A percentile compares a stretch with the other conserved stretches of the same genome.
Evolutionary conservation across 2,797 vertebrate species (phyloP).

Genomic region (Tadarida brasiliensis): DNA sequence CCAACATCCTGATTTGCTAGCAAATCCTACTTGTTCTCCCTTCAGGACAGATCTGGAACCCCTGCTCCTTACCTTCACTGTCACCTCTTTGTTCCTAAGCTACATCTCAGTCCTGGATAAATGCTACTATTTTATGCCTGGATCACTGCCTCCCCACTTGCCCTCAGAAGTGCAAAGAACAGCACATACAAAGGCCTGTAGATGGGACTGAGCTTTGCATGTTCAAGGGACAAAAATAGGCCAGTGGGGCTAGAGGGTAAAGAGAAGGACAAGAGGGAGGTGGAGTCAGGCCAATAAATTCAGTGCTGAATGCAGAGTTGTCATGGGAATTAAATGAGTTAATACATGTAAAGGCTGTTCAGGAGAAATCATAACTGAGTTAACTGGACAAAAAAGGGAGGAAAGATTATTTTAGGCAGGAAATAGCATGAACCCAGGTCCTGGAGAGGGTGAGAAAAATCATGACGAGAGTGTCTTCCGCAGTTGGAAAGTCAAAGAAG

Average conservation of each 20-base stretch:
- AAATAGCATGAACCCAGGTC: neutral
- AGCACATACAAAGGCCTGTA: neutral
- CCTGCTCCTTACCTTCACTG: neutral
- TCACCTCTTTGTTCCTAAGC: neutral
- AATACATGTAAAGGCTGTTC: neutral
- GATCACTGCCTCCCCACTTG: neutral
- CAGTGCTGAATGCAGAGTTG: no score
- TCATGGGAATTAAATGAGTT: neutral
- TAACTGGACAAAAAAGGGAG: neutral
- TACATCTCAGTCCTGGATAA: neutral
- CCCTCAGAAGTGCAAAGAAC: neutral
- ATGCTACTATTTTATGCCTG: neutral
- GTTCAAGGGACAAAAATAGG: neutral
- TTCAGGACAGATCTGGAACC: neutral
- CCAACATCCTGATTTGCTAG: neutral
- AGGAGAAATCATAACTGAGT: neutral
- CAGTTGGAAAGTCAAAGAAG: neutral
- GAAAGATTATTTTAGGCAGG: neutral
- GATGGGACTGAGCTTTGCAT: neutral
- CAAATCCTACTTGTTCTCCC: neutral
- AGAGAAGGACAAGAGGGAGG: neutral
- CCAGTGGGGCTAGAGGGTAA: neutral
- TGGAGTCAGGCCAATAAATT: neutral
- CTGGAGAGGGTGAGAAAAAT: neutral
- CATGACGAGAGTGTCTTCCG: neutral